Evolutionary conservation across 1,140 invertebrate species (phyloP), one percentile per base, ranked within the genome.

Genomic region (Xylocopa sonorina): DNA sequence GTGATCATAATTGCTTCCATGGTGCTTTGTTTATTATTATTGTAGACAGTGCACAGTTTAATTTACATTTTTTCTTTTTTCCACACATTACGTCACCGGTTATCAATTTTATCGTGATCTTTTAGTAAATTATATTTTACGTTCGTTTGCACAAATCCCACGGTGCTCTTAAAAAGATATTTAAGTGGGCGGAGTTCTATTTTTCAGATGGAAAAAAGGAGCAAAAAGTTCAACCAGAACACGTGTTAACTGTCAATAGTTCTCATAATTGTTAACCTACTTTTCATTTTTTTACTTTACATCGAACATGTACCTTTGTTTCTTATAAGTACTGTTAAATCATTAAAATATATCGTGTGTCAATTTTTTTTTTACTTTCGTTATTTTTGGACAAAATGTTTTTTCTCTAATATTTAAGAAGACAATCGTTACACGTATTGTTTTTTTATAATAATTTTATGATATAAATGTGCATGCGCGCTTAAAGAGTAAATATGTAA

Each of bases 1-100:
- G 24, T 24, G 18, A 74, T 21, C 34, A 3, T 51, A 48, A 58
- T 71, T 53, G 51, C 58, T 29, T 55, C 29, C 62, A 51, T 63
- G 50, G 16, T 55, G 76, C 73, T 80, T 67, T 80, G 72, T 86
- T 85, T 85, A 66, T 84, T 78, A 64, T 85, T 84, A 76, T 71
- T 67, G 46, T 78, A 41, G 5, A 16, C 16, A 43, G 3, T 38
- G 1, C 7, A 29, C 48, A 29, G 72, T 43, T 41, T 41, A 27
- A 43, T 66, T 43, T 55, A 2, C 0, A 48, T 57, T 0, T 18
- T 21, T 48, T 57, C 0, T 18, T 21, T 48, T 4, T 24, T 27
- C 32, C 50, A 32, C 9, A 46, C 64, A 34, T 14, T 27, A 3
- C 0, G n/a, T 29, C 3, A 64, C 32, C 14, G 14, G 7, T 78